Percentiles rank a stretch among this genome's conserved stretches.
Evolutionary conservation across 2,113 vertebrate genomes (phyloP).

Genomic region (Epinephelus fuscoguttatus): DNA sequence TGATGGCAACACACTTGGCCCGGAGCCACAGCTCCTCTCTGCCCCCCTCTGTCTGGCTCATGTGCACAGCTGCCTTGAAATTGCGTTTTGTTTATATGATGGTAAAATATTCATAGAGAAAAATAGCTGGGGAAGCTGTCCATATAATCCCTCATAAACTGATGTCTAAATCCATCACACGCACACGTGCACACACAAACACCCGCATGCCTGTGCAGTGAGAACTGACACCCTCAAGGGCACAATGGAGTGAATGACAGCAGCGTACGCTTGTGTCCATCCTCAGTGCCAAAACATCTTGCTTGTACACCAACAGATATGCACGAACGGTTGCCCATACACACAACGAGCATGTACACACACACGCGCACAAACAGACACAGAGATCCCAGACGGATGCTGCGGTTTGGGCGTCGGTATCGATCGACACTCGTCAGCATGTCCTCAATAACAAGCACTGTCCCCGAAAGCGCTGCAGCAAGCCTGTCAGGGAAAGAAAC

Average conservation of each 20-base stretch:
- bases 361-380: constrained; percentile 23
- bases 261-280: constrained; percentile 53
- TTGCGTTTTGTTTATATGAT: constrained; percentile 67
- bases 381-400: constrained; percentile 55
- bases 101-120: constrained; percentile 78
- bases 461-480: constrained; percentile 79
- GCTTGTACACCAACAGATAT: constrained; percentile 47
- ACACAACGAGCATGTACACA: constrained; percentile 14
- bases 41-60: constrained; percentile 33
- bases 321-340: constrained; percentile 30
- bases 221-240: constrained; percentile 71
- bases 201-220: constrained; percentile 4
- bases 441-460: constrained; percentile 80
- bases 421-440: constrained; percentile 81
- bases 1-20: constrained; percentile 38
- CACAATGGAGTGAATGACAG: constrained; percentile 66
- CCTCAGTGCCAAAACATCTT: constrained; percentile 50
- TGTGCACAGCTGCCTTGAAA: constrained; percentile 59
- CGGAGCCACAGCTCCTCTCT: constrained; percentile 25
- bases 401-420: constrained; percentile 71
- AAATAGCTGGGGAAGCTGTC: constrained; percentile 66
- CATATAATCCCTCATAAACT: constrained; percentile 75
- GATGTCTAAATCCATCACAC: constrained; percentile 73
- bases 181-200: constrained; percentile 10
- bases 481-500: constrained; percentile 56